phyloP scores from a whole-genome alignment of 35 echinoderm and acorn worm species.

The Stichopus chloronotus region DNA sequence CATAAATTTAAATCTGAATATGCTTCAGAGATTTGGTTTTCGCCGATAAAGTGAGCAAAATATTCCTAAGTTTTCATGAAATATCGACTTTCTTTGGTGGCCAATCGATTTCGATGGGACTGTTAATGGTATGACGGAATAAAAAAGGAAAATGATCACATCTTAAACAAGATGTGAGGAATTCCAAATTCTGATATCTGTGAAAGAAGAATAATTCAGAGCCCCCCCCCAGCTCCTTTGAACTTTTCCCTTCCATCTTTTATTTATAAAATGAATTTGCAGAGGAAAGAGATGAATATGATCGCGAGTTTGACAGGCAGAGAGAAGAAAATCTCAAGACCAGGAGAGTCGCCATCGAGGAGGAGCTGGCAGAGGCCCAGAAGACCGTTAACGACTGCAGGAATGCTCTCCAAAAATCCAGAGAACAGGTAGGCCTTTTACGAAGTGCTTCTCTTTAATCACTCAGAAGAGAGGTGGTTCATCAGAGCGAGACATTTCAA shows the following conservation, averaged over 20 bases:
- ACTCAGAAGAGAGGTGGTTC: background rate
- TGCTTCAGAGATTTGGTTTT: too few species aligned
- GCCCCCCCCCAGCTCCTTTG: background rate
- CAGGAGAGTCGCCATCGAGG: slow-evolving; percentile 83
- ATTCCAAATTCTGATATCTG: too few species aligned
- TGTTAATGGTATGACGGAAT: too few species aligned
- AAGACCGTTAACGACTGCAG: slow-evolving; percentile 84
- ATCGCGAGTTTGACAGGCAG: slow-evolving; percentile 87
- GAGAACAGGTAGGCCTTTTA: slow-evolving; percentile 78
- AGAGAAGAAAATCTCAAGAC: slow-evolving; percentile 85
- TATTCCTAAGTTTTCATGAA: too few species aligned
- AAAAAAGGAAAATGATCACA: too few species aligned
- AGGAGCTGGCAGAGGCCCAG: slow-evolving; percentile 67
- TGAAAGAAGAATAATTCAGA: too few species aligned
- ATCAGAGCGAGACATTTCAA: too few species aligned
- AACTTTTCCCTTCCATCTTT: background rate
- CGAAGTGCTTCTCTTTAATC: background rate
- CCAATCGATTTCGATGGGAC: too few species aligned
- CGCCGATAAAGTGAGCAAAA: too few species aligned
- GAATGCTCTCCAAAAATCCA: slow-evolving; percentile 70
- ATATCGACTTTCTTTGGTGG: too few species aligned
- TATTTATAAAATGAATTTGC: background rate
- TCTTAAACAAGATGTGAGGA: too few species aligned
- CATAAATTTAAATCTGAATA: too few species aligned
- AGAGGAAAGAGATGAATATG: slow-evolving; percentile 96